Percentiles rank a stretch among this genome's conserved stretches.
These are phyloP conservation scores for Electrona antarctica DNA, from an alignment of 2,113 vertebrate genomes.

Conservation along the genomic window DNA sequence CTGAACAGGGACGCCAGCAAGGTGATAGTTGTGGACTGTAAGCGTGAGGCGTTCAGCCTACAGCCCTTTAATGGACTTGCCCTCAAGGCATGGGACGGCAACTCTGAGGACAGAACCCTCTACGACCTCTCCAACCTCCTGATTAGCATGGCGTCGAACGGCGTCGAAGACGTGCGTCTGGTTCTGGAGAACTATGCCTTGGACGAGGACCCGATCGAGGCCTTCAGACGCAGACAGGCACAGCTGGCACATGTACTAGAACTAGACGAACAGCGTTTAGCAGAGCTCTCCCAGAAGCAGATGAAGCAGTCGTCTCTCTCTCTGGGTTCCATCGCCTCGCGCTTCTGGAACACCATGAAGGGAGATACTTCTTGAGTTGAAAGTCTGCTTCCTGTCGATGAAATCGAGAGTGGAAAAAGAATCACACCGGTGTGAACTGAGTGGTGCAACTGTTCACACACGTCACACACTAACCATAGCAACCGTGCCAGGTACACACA, in stretches of 20 bases:
- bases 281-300: slow-evolving; percentile 79
- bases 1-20: slow-evolving; percentile 89
- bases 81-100: slow-evolving; percentile 89
- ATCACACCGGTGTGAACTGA: no score
- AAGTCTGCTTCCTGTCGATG: no score
- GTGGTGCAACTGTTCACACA: no score
- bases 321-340: slow-evolving; percentile 83
- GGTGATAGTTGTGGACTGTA: slow-evolving; percentile 92
- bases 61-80: slow-evolving; percentile 93
- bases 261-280: slow-evolving; percentile 85
- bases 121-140: slow-evolving; percentile 90
- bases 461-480: no score
- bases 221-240: slow-evolving; percentile 88
- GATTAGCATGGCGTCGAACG: slow-evolving; percentile 88
- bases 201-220: slow-evolving; percentile 89
- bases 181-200: slow-evolving; percentile 91
- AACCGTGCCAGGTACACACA: no score
- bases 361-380: no score
- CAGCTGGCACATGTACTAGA: slow-evolving; percentile 86
- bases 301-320: slow-evolving; percentile 84
- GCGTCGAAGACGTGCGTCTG: slow-evolving; percentile 86
- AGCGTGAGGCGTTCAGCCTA: slow-evolving; percentile 88
- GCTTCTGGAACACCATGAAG: slow-evolving; percentile 85
- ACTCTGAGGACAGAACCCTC: slow-evolving; percentile 88
- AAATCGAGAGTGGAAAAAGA: no score